Conservation (phyloP, 2,888 invertebrate genomes). For the Diarsia brunnea region DNA sequence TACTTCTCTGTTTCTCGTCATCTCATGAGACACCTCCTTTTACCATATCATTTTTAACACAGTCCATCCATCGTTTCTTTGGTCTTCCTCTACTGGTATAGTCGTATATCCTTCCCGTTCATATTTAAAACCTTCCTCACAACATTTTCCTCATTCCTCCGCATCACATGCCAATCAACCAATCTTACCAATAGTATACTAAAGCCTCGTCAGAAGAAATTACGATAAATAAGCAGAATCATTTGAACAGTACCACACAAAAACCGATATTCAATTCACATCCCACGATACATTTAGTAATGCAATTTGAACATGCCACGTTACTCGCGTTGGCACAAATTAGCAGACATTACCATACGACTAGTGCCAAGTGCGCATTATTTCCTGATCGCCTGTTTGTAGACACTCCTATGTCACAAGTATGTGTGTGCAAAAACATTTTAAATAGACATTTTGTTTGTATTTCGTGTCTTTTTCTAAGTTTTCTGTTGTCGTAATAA, state of each 20-base stretch:
- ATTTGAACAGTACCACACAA: conserved; percentile 3
- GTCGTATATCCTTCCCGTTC: too few relatives aligned
- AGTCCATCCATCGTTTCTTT: too few relatives aligned
- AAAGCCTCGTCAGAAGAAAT: neutral
- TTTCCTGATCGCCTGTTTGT: conserved; percentile 57
- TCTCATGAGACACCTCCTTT: too few relatives aligned
- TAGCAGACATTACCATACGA: conserved; percentile 55
- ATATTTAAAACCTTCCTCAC: too few relatives aligned
- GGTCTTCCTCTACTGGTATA: too few relatives aligned
- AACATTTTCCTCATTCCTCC: too few relatives aligned
- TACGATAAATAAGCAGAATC: neutral
- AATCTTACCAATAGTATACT: too few relatives aligned
- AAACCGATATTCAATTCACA: conserved; percentile 22
- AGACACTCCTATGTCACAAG: neutral
- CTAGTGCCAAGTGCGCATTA: conserved; percentile 61
- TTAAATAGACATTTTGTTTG: conserved; percentile 10
- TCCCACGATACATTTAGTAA: conserved; percentile 36
- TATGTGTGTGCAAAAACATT: neutral
- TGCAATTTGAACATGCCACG: conserved; percentile 49
- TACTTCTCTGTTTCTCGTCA: too few relatives aligned
- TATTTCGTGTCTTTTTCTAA: neutral
- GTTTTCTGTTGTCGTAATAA: neutral
- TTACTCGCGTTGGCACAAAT: conserved; percentile 54
- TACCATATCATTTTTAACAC: too few relatives aligned
- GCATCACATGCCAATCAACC: too few relatives aligned